Percentiles rank a stretch among this genome's conserved stretches.
Conservation (phyloP, 2,888 invertebrate species). For the Parasteatoda lunata region DNA sequence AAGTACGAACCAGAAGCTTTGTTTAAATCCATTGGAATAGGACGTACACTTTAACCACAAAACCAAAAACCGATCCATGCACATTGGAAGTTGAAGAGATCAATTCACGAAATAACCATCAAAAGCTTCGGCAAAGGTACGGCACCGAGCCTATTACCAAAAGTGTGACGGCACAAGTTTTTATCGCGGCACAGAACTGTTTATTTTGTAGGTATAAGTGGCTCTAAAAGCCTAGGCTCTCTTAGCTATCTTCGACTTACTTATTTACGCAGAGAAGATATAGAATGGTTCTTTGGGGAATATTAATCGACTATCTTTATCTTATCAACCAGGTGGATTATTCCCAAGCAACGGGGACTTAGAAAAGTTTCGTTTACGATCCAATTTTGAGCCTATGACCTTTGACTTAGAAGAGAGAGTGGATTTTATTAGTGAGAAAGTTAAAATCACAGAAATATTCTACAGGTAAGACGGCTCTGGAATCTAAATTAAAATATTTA, state of each 20-base stretch:
- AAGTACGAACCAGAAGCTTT: slow-evolving; percentile 52
- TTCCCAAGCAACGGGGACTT: slow-evolving; percentile 53
- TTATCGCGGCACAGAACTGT: slow-evolving; percentile 2
- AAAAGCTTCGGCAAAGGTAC: background rate
- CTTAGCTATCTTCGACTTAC: slow-evolving; percentile 33
- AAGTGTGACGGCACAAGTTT: slow-evolving; percentile 10
- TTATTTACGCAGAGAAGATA: slow-evolving; percentile 40
- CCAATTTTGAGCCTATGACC: slow-evolving; percentile 14
- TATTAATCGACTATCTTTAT: slow-evolving; percentile 46
- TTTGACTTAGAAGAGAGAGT: slow-evolving; percentile 1
- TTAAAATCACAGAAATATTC: background rate
- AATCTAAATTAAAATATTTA: too few species aligned
- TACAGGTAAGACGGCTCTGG: too few species aligned
- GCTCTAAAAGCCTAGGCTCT: slow-evolving; percentile 30
- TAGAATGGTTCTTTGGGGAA: slow-evolving; percentile 20
- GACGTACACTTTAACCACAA: slow-evolving; percentile 54
- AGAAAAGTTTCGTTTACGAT: slow-evolving; percentile 52
- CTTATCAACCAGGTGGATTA: slow-evolving; percentile 62
- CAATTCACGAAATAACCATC: background rate
- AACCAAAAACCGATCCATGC: slow-evolving; percentile 56
- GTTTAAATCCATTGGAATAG: slow-evolving; percentile 57
- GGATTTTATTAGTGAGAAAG: background rate
- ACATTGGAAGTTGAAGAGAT: slow-evolving; percentile 18
- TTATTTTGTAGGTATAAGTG: slow-evolving; percentile 39
- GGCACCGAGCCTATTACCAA: background rate